Conservation (phyloP, 2,888 invertebrate genomes). For the Trichogramma evanescens region DNA sequence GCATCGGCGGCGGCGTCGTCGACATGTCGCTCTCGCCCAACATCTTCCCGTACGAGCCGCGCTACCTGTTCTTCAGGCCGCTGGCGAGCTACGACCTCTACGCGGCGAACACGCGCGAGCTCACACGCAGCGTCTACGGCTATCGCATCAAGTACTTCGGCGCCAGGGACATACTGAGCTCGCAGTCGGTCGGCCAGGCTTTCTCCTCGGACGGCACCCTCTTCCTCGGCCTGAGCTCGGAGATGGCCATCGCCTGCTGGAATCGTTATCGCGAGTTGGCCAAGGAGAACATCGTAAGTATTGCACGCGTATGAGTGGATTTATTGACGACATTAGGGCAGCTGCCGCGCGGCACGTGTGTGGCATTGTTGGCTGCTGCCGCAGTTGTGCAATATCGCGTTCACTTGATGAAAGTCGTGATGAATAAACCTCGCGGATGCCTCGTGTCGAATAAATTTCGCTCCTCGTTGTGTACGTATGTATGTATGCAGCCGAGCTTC, state of each 20-base stretch:
- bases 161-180: conserved; percentile 22
- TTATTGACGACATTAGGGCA: no score
- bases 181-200: conserved; percentile 24
- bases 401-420: no score
- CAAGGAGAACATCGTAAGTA: conserved; percentile 25
- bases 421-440: no score
- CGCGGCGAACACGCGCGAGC: conserved; percentile 17
- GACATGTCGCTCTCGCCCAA: conserved; percentile 59
- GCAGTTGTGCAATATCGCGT: no score
- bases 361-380: no score
- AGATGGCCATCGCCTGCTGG: conserved; percentile 44
- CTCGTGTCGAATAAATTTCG: no score
- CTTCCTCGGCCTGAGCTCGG: conserved; percentile 40
- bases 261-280: conserved; percentile 32
- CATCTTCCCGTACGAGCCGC: conserved; percentile 9
- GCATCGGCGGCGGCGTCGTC: conserved; percentile 62
- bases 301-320: no score
- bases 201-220: conserved; percentile 34
- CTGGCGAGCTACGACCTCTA: conserved; percentile 29
- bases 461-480: no score
- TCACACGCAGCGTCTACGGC: conserved; percentile 21
- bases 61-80: conserved; percentile 29
- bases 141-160: conserved; percentile 22
- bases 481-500: no score
- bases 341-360: no score